These are phyloP conservation scores for Pammene fasciana DNA, from an alignment of 2,888 invertebrate species.

Conservation along the genomic window DNA sequence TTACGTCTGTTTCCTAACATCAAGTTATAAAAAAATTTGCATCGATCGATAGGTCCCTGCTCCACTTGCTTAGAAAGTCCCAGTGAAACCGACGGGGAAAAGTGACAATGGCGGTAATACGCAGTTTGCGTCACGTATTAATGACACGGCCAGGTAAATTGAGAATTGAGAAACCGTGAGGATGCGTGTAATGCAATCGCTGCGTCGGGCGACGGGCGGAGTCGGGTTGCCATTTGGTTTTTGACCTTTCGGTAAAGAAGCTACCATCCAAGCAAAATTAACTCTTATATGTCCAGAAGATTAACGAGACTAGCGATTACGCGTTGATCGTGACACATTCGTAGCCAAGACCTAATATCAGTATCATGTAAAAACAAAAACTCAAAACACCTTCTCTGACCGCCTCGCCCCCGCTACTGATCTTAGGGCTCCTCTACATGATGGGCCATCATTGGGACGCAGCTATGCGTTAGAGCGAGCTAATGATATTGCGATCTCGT, in stretches of 20 bases:
- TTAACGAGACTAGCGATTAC: too few relatives aligned
- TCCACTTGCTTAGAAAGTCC: slow-evolving; percentile 68
- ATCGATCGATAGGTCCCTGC: slow-evolving; percentile 50
- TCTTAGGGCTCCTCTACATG: too few relatives aligned
- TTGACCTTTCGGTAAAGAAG: neutral
- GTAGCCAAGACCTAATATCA: too few relatives aligned
- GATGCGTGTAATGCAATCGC: slow-evolving; percentile 35
- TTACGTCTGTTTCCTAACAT: neutral
- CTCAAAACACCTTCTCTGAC: too few relatives aligned
- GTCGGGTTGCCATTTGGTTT: slow-evolving; percentile 3
- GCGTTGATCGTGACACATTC: too few relatives aligned
- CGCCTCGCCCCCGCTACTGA: too few relatives aligned
- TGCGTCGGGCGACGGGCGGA: slow-evolving; percentile 8
- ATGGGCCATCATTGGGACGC: too few relatives aligned
- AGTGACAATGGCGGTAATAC: slow-evolving; percentile 39
- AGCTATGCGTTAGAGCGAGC: too few relatives aligned
- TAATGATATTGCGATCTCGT: too few relatives aligned
- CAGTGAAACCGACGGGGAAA: slow-evolving; percentile 61
- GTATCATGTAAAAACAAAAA: too few relatives aligned
- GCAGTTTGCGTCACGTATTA: slow-evolving; percentile 40
- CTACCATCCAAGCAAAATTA: too few relatives aligned
- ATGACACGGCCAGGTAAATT: slow-evolving; percentile 33
- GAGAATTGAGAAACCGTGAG: slow-evolving; percentile 30
- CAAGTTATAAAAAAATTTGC: neutral
- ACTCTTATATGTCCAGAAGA: too few relatives aligned